A percentile compares a stretch with the other conserved stretches of the same genome.
These are phyloP conservation scores for Polydrusus tereticollis DNA, from an alignment of 2,888 invertebrate species.

Conservation along the genomic window DNA sequence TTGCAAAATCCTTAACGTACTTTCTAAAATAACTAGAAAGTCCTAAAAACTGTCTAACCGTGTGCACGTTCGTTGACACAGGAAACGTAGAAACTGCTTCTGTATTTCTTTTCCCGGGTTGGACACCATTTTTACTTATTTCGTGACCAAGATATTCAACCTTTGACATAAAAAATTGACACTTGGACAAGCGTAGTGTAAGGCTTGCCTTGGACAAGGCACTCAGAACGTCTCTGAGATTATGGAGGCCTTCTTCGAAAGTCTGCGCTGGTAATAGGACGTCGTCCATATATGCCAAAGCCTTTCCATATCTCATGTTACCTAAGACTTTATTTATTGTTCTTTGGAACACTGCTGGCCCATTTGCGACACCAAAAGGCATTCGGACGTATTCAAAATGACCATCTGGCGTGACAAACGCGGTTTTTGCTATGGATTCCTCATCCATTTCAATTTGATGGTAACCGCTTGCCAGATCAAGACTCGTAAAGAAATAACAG, in stretches of 20 bases:
- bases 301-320: slow-evolving; percentile 4
- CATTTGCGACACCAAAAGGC: no score
- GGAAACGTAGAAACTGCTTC: slow-evolving; percentile 55
- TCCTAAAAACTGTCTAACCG: slow-evolving; percentile 51
- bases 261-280: slow-evolving; percentile 33
- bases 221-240: no score
- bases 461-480: no score
- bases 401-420: no score
- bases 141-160: slow-evolving; percentile 29
- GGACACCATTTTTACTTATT: slow-evolving; percentile 35
- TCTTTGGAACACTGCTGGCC: no score
- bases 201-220: no score
- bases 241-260: slow-evolving; percentile 1
- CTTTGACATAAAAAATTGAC: no score
- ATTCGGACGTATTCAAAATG: slow-evolving; percentile 58
- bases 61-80: slow-evolving; percentile 51
- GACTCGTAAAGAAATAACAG: slow-evolving; percentile 54
- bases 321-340: slow-evolving; percentile 44
- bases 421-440: slow-evolving; percentile 54
- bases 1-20: no score
- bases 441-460: slow-evolving; percentile 58
- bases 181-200: no score
- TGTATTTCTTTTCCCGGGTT: slow-evolving; percentile 37
- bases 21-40: slow-evolving; percentile 52
- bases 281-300: slow-evolving; percentile 38